Evolutionary conservation across 2,888 invertebrate species (phyloP), one percentile per base, ranked within the genome.

Genomic region (Himalopsyche kuldschensis): DNA sequence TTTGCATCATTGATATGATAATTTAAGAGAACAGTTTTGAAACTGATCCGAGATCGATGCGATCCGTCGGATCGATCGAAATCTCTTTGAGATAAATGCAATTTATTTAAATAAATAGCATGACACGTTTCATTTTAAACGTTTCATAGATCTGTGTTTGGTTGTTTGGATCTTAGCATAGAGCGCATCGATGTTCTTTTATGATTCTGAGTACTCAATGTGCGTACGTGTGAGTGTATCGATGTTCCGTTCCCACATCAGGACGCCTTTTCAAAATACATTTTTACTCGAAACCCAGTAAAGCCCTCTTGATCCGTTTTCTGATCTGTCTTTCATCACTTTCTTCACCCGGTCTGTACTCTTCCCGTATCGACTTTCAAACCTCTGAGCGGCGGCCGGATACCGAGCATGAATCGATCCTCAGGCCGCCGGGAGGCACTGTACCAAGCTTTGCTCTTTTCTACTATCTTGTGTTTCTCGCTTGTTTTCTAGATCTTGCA

Each of bases 401-500:
- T 89, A 88, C 82, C 84, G 77, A 80, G 84, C 84, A 84, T 84
- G 82, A 84, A 63, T 63, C 88, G 87, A 87, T 87, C 88, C 88
- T 88, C 88, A 89, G 89, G 89, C 89, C 89, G 89, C 89, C 89
- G 89, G 88, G 88, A 90, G 89, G 90, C 90, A 90, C 90, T 91
- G 90, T 89, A 90, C 90, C 91, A 90, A 89, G 90, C 91, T 92
- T 91, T 91, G 87, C 89, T 87, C 88, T 93, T 93, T 93, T 94
- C 94, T 94, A 95, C 94, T 95, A 95, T 94, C 94, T 95, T 94
- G 94, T 95, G 94, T 95, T 95, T 95, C 95, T 95, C 95, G 95
- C 95, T 95, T 94, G 93, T 95, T 95, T 96, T 97, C 96, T 97
- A 97, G 97, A 97, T 97, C 96, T 97, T 97, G 96, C 97, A 97